A percentile compares a stretch with the other conserved stretches of the same genome.
These are phyloP conservation scores for Mylabris phalerata DNA, from an alignment of 1,140 invertebrate genomes.

Conservation along the genomic window DNA sequence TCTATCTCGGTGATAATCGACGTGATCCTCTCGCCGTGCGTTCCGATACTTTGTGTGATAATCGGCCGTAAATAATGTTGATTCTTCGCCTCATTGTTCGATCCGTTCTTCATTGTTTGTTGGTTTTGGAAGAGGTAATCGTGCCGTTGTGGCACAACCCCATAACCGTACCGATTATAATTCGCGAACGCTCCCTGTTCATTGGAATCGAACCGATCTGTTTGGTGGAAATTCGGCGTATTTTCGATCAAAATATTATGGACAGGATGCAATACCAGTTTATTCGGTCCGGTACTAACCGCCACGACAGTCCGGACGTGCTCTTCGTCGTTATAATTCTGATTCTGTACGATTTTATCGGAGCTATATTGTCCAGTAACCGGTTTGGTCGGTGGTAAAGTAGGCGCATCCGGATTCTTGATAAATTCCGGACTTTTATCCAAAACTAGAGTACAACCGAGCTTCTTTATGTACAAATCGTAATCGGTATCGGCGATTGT, in stretches of 20 bases:
- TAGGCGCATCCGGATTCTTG: not conserved
- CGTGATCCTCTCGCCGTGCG: conserved; percentile 34
- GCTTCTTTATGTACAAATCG: conserved; percentile 53
- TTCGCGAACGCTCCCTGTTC: no score
- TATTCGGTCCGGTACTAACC: conserved; percentile 5
- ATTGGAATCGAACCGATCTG: no score
- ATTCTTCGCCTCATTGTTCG: not conserved
- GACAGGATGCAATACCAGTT: not conserved
- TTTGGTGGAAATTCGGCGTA: no score
- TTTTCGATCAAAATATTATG: conserved; percentile 2
- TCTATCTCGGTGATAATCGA: conserved; percentile 37
- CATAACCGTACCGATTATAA: no score
- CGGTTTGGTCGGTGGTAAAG: not conserved
- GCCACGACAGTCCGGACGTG: conserved; percentile 6
- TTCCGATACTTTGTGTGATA: conserved; percentile 26
- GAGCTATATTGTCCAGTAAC: not conserved
- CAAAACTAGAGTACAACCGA: conserved; percentile 43
- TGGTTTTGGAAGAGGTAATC: not conserved
- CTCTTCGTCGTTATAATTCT: not conserved
- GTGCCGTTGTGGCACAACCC: no score
- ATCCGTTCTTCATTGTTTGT: not conserved
- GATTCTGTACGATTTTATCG: not conserved
- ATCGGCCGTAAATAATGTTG: conserved; percentile 20
- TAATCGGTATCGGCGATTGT: conserved; percentile 50
- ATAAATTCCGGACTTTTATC: conserved; percentile 15